A percentile compares a stretch with the other conserved stretches of the same genome.
These are phyloP conservation scores for Nomada hirtipes DNA, from an alignment of 2,888 invertebrate genomes.

Conservation along the genomic window DNA sequence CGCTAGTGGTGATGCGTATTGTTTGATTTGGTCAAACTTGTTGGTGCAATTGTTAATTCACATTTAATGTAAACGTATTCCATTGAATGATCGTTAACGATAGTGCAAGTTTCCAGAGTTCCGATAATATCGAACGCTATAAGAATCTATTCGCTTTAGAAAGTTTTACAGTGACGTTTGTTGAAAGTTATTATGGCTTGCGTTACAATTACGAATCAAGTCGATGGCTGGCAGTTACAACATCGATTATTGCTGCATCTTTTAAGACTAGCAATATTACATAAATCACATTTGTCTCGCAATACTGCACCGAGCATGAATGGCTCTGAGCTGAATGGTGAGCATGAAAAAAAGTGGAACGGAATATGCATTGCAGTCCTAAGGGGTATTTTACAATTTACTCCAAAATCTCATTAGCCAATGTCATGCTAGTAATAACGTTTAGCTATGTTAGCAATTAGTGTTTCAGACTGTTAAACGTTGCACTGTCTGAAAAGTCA, in stretches of 20 bases:
- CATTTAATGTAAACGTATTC: background rate
- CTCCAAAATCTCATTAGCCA: too few relatives aligned
- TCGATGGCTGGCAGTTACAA: background rate
- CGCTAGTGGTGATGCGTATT: too few relatives aligned
- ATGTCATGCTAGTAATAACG: too few relatives aligned
- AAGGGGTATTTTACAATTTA: too few relatives aligned
- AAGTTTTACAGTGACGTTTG: background rate
- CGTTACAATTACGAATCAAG: background rate
- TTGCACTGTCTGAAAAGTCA: too few relatives aligned
- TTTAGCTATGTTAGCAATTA: too few relatives aligned
- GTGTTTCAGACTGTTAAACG: too few relatives aligned
- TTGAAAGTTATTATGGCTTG: background rate
- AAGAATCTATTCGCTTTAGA: background rate
- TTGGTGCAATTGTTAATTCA: background rate
- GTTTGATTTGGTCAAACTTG: background rate
- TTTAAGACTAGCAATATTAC: background rate
- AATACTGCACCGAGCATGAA: background rate
- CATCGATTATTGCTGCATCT: background rate
- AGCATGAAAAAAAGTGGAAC: background rate
- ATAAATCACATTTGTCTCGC: conserved; percentile 1
- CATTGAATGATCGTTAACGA: background rate
- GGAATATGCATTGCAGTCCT: background rate
- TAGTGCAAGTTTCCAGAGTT: background rate
- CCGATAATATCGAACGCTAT: background rate
- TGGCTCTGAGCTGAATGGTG: background rate